Evolutionary conservation across 2,113 vertebrate species (phyloP).

Genomic region (Sceloporus undulatus): DNA sequence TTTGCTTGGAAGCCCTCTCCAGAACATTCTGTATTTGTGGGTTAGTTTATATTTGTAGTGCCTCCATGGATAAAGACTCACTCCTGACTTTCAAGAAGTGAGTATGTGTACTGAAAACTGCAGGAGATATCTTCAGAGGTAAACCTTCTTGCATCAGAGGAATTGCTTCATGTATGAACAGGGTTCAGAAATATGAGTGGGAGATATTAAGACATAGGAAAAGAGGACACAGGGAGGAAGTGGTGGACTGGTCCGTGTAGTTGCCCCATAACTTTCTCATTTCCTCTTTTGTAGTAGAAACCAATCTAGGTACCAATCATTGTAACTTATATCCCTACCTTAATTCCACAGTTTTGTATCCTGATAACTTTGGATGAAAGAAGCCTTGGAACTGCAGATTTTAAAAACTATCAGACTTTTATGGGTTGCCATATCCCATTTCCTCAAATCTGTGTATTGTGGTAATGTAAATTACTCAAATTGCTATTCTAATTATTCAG

Average conservation of each 20-base stretch:
- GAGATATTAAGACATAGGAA: conserved; percentile 13
- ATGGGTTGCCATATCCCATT: not conserved
- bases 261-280: conserved; percentile 14
- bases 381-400: not conserved
- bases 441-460: too few relatives aligned
- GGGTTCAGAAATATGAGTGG: not conserved
- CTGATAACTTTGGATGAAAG: not conserved
- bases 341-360: not conserved
- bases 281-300: conserved; percentile 6
- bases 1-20: too few relatives aligned
- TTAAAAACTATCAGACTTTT: not conserved
- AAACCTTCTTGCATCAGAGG: not conserved
- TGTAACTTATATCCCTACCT: fast-evolving
- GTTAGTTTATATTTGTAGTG: too few relatives aligned
- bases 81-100: too few relatives aligned
- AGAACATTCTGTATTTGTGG: too few relatives aligned
- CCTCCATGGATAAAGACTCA: too few relatives aligned
- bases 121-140: not conserved
- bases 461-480: too few relatives aligned
- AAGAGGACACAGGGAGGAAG: conserved; percentile 24
- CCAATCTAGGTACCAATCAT: not conserved
- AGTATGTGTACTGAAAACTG: too few relatives aligned
- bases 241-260: not conserved
- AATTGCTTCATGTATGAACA: not conserved
- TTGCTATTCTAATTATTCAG: too few relatives aligned